A percentile compares a stretch with the other conserved stretches of the same genome.
phyloP scores from a whole-genome alignment of 2,797 vertebrate genomes.

The Micrastur ruficollis region DNA sequence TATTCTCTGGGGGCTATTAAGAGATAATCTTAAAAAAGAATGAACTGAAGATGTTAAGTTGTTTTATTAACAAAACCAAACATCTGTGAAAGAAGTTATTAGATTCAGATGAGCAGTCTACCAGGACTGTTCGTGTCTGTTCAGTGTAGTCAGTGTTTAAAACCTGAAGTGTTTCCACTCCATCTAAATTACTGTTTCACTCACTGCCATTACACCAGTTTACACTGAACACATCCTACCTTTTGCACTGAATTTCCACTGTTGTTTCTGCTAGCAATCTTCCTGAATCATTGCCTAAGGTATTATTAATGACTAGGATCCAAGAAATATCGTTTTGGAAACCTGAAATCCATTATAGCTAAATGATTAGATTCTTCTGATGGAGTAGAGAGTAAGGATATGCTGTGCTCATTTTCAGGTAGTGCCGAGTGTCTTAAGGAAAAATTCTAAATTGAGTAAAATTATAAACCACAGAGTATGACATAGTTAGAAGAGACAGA shows the following conservation, averaged over 20 bases:
- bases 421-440: neutral
- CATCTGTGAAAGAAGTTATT: neutral
- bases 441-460: neutral
- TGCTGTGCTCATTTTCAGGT: neutral
- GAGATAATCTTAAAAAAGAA: neutral
- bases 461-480: neutral
- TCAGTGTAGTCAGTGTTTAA: neutral
- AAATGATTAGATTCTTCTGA: neutral
- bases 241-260: neutral
- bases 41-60: neutral
- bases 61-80: neutral
- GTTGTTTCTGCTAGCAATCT: neutral
- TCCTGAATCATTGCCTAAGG: neutral
- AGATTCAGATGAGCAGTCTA: neutral
- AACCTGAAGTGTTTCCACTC: neutral
- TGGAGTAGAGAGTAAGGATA: rapidly evolving
- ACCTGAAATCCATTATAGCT: neutral
- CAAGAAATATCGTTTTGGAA: neutral
- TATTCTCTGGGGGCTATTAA: neutral
- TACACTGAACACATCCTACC: neutral
- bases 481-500: neutral
- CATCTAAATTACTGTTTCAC: neutral
- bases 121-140: neutral
- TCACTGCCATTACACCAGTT: neutral
- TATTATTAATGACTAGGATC: neutral